A percentile compares a stretch with the other conserved stretches of the same genome.
Evolutionary conservation across 2,113 vertebrate genomes (phyloP).

Genomic region (Symphodus melops): DNA sequence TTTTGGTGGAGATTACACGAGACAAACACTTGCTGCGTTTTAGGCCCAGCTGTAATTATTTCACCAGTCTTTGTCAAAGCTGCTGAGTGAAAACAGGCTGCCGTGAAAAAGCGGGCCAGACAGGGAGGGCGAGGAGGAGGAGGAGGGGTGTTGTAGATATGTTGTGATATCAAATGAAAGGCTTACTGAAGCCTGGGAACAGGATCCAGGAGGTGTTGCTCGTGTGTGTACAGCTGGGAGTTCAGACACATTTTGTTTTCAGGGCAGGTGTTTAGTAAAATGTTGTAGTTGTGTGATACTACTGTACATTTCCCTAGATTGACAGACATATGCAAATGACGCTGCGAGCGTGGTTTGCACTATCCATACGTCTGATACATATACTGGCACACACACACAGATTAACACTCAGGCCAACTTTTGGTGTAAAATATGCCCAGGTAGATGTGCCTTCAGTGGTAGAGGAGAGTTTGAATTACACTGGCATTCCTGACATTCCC

Average conservation of each 20-base stretch:
- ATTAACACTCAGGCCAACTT: constrained; percentile 22
- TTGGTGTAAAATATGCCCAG: constrained; percentile 54
- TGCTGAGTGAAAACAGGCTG: constrained; percentile 77
- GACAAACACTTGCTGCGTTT: constrained; percentile 69
- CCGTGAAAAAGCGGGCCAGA: constrained; percentile 67
- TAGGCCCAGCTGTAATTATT: constrained; percentile 79
- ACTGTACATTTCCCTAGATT: background rate
- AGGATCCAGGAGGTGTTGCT: constrained; percentile 61
- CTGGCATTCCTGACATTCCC: constrained; percentile 83
- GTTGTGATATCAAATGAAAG: constrained; percentile 81
- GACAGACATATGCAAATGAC: constrained; percentile 14
- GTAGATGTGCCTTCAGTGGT: constrained; percentile 56
- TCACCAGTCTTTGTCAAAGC: constrained; percentile 80
- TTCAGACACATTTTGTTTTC: constrained; percentile 32
- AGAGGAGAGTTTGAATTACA: constrained; percentile 73
- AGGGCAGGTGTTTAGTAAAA: constrained; percentile 61
- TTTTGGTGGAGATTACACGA: constrained; percentile 65
- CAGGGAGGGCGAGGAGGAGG: constrained; percentile 27
- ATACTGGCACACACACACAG: background rate
- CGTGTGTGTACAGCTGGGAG: constrained; percentile 64
- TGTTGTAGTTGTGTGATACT: background rate
- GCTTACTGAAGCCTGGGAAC: constrained; percentile 78
- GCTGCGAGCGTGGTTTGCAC: no score
- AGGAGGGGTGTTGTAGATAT: constrained; percentile 56
- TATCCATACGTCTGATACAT: background rate